Percentiles rank a stretch among this genome's conserved stretches.
Evolutionary conservation across 2,113 vertebrate genomes (phyloP).

Genomic region (Morone chrysops): DNA sequence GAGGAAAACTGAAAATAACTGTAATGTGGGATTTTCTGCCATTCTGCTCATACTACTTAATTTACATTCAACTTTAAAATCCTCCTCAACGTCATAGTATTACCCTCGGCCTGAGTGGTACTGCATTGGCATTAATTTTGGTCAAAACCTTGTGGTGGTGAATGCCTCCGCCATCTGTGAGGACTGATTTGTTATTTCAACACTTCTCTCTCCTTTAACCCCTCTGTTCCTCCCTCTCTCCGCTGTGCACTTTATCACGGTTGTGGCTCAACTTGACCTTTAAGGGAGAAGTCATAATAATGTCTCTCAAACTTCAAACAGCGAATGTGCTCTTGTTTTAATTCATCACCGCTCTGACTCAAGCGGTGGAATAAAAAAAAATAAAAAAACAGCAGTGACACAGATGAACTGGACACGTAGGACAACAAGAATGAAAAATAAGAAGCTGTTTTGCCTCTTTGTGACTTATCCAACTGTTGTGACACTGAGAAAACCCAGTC

Average conservation of each 20-base stretch:
- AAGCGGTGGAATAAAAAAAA: slow-evolving; percentile 51
- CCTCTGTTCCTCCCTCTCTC: slow-evolving; percentile 32
- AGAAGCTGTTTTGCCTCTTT: slow-evolving; percentile 63
- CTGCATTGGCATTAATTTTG: slow-evolving; percentile 31
- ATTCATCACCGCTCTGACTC: slow-evolving; percentile 70
- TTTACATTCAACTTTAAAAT: slow-evolving; percentile 23
- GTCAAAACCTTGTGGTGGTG: slow-evolving; percentile 38
- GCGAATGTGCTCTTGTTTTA: slow-evolving; percentile 65
- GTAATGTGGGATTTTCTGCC: slow-evolving; percentile 21
- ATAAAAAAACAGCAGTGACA: slow-evolving; percentile 55
- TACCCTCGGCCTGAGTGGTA: slow-evolving; percentile 7
- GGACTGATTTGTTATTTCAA: slow-evolving; percentile 74
- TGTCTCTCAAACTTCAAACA: slow-evolving; percentile 80
- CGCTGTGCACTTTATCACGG: slow-evolving; percentile 63
- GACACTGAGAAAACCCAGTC: slow-evolving; percentile 67
- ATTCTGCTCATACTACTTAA: slow-evolving; percentile 8
- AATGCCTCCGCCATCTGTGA: slow-evolving; percentile 56
- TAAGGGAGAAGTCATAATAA: slow-evolving; percentile 78
- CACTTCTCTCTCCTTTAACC: slow-evolving; percentile 64
- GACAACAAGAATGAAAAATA: slow-evolving; percentile 73
- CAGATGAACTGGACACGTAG: slow-evolving; percentile 69
- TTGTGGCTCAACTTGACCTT: slow-evolving; percentile 80
- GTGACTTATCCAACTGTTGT: slow-evolving; percentile 60
- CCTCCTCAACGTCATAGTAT: neutral
- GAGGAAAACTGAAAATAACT: slow-evolving; percentile 36